Evolutionary conservation across 2,113 vertebrate species (phyloP).

Genomic region (Brachionichthys hirsutus): DNA sequence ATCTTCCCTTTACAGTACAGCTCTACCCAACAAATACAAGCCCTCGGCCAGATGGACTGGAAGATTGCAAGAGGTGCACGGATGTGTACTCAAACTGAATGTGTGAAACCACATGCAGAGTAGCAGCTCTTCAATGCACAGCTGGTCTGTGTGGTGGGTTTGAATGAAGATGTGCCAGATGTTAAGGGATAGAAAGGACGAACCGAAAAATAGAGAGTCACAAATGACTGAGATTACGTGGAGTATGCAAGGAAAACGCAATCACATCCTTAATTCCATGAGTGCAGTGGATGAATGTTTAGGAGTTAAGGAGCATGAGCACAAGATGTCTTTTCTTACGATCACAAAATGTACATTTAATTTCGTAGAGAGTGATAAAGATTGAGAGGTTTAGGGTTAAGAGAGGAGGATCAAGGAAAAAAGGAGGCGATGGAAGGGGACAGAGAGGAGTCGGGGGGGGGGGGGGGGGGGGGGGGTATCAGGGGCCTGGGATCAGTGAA

Average conservation of each 20-base stretch:
- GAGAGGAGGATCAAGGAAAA: neutral
- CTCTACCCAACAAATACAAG: slow-evolving; percentile 38
- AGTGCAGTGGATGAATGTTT: slow-evolving; percentile 21
- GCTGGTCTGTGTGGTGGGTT: slow-evolving; percentile 44
- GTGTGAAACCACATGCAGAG: neutral
- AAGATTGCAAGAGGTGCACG: slow-evolving; percentile 35
- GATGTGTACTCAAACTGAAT: slow-evolving; percentile 10
- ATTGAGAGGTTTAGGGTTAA: too few relatives aligned
- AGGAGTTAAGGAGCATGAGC: slow-evolving; percentile 17
- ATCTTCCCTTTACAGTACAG: too few relatives aligned
- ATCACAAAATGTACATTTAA: slow-evolving; percentile 14
- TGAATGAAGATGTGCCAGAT: slow-evolving; percentile 31
- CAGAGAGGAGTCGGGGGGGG: neutral
- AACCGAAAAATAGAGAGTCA: slow-evolving; percentile 3
- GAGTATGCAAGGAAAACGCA: neutral
- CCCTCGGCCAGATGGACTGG: slow-evolving; percentile 60
- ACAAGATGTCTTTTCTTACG: slow-evolving; percentile 6
- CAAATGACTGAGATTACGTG: slow-evolving; percentile 25
- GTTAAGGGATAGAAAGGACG: slow-evolving; percentile 24
- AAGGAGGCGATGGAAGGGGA: slow-evolving; percentile 12
- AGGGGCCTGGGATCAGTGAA: slow-evolving; percentile 17
- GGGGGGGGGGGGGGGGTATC: neutral
- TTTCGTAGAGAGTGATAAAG: neutral
- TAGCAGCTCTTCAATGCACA: slow-evolving; percentile 39
- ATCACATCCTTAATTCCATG: neutral